Evolutionary conservation across 1,140 invertebrate genomes (phyloP), one percentile per base, ranked within the genome.

Genomic region (Drosophila carrolli): DNA sequence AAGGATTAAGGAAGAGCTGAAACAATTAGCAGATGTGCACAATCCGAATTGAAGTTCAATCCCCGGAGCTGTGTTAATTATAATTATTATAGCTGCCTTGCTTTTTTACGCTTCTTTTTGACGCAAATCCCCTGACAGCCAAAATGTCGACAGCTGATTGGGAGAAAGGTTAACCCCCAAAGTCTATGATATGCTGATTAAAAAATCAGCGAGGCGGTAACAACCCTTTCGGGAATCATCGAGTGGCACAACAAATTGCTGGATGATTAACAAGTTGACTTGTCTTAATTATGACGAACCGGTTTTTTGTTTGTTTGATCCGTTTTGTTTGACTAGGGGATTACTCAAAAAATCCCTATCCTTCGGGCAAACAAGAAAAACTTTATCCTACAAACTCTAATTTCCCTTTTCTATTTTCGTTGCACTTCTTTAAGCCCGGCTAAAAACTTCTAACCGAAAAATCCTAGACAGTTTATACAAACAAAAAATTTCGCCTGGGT

Each of bases 241-340:
- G 54, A 68, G 57, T 43, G 37, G 16, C 65, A 35, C 37, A 37
- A 38, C 53, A 75, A 82, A 89, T 84, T 78, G 84, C 67, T 75
- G 48, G 77, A 90, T 89, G 85, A 89, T 85, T 90, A 89, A 89
- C 85, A 90, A 89, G 85, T 90, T 89, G 85, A 89, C 85, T 89
- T 77, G 85, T 78, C 60, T 78, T 85, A 81, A 89, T 89, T 85
- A 88, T 81, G 75, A 80, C 54, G 50, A 77, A 82, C 84, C 73
- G 61, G 78, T 82, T 73, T 75, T 35, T 19, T 19, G 19, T 19
- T 32, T 3, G 11, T 43, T 50, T 14, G 11, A 53, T 27, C 32
- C 61, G 47, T 37, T 38, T 71, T 71, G 65, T 70, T 71, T 57
- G 37, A 35, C 43, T 50, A 29, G 14, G 65, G 37, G 66, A 67